phyloP scores from a whole-genome alignment of 2,797 vertebrate genomes.

The Melanotaenia trifasciata region DNA sequence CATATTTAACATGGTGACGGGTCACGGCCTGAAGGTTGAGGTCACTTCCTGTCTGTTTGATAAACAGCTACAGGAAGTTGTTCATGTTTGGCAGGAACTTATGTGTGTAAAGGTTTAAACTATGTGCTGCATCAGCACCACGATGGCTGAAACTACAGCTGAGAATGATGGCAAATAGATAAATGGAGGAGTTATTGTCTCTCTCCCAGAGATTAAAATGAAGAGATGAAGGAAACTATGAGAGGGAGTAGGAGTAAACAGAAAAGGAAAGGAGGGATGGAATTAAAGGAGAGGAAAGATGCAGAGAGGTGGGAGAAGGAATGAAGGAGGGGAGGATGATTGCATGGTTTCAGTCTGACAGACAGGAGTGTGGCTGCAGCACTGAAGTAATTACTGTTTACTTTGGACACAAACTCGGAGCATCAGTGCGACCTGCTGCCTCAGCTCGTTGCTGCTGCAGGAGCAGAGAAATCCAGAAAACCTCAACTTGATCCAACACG shows the following conservation, averaged over 20 bases:
- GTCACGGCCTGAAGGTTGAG: slow-evolving; percentile 12
- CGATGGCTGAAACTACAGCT: too few relatives aligned
- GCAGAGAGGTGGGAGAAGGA: slow-evolving; percentile 22
- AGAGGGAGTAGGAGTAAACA: slow-evolving; percentile 3
- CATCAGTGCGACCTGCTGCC: slow-evolving; percentile 52
- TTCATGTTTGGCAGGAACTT: not conserved
- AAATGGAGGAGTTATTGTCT: slow-evolving; percentile 4
- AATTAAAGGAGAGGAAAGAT: slow-evolving; percentile 1
- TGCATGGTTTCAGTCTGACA: slow-evolving; percentile 62
- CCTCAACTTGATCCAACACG: not conserved
- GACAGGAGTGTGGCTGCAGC: slow-evolving; percentile 69
- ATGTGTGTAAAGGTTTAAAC: too few relatives aligned
- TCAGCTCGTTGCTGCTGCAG: slow-evolving; percentile 41
- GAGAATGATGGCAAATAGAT: not conserved
- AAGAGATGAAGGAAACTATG: slow-evolving; percentile 1
- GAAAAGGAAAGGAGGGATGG: slow-evolving; percentile 5
- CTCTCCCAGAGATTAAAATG: slow-evolving; percentile 16
- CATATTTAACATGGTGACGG: slow-evolving; percentile 12
- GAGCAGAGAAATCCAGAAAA: not conserved
- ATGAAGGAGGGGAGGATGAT: slow-evolving; percentile 63
- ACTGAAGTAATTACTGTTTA: slow-evolving; percentile 76
- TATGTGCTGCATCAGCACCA: too few relatives aligned
- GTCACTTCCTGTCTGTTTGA: slow-evolving; percentile 32
- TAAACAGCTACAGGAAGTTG: slow-evolving; percentile 3
- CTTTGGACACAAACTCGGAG: slow-evolving; percentile 48